These are phyloP conservation scores for Lynx canadensis DNA, from an alignment of 2,113 vertebrate genomes.

Conservation along the genomic window DNA sequence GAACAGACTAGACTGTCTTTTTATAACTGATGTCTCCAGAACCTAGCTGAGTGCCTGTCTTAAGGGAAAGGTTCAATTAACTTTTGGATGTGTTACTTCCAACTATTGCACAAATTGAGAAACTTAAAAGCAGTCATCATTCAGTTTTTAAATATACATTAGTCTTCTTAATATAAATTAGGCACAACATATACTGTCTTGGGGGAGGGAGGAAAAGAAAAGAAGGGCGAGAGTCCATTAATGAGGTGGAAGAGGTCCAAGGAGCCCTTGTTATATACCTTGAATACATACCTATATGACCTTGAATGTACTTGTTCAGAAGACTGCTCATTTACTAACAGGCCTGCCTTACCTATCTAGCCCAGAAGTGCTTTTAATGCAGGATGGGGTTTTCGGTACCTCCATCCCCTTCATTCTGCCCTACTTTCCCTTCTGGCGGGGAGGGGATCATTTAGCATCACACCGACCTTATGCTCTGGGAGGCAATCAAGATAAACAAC, in stretches of 20 bases:
- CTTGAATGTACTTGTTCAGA: neutral
- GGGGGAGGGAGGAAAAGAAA: neutral
- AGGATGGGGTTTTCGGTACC: neutral
- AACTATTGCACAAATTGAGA: neutral
- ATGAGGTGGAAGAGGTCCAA: neutral
- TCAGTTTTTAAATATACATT: neutral
- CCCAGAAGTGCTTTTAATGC: neutral
- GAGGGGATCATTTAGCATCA: too few relatives aligned
- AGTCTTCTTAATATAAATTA: neutral
- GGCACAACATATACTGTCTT: neutral
- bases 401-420: neutral
- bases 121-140: neutral
- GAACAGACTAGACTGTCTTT: neutral
- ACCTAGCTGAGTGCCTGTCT: neutral
- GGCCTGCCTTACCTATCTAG: neutral
- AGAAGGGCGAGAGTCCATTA: neutral
- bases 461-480: neutral
- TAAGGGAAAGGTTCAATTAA: neutral
- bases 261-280: neutral
- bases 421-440: neutral
- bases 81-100: neutral
- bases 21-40: neutral
- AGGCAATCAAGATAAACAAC: neutral
- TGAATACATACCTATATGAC: neutral
- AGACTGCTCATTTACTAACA: too few relatives aligned